Evolutionary conservation across 2,113 vertebrate genomes (phyloP).

Genomic region (Mus spicilegus): DNA sequence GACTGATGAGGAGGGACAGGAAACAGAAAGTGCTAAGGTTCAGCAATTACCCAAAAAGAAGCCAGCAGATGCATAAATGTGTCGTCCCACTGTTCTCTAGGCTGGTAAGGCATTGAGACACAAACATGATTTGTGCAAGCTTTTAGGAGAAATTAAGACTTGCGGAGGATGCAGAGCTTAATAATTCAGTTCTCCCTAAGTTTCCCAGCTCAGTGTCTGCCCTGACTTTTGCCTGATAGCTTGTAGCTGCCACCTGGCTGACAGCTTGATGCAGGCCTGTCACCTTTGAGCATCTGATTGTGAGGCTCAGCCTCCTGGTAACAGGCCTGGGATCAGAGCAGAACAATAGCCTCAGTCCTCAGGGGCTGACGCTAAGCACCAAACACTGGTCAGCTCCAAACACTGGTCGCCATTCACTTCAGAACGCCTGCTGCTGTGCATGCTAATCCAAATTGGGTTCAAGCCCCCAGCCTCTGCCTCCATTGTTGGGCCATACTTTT

Average conservation of each 20-base stretch:
- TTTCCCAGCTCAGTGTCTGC: fast-evolving
- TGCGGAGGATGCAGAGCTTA: background rate
- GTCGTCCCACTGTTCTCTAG: background rate
- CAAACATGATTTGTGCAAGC: background rate
- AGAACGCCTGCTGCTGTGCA: background rate
- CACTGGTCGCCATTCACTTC: background rate
- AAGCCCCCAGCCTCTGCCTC: slow-evolving; percentile 71
- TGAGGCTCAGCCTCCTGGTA: background rate
- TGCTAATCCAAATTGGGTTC: slow-evolving; percentile 83
- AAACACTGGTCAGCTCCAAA: background rate
- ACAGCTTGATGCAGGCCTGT: background rate
- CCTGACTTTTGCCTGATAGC: fast-evolving
- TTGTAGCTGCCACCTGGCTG: background rate
- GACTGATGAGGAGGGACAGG: background rate
- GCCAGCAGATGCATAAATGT: background rate
- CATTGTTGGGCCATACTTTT: slow-evolving; percentile 74
- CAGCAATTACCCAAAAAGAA: background rate
- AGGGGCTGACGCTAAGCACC: background rate
- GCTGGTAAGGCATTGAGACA: background rate
- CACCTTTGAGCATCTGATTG: background rate
- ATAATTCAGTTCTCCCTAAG: background rate
- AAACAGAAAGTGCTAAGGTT: background rate
- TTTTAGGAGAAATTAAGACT: background rate
- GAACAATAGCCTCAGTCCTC: background rate
- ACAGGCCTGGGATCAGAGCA: background rate